Base-by-base conservation (phyloP, 1,140 invertebrate genomes). In the Diorhabda carinulata region DNA sequence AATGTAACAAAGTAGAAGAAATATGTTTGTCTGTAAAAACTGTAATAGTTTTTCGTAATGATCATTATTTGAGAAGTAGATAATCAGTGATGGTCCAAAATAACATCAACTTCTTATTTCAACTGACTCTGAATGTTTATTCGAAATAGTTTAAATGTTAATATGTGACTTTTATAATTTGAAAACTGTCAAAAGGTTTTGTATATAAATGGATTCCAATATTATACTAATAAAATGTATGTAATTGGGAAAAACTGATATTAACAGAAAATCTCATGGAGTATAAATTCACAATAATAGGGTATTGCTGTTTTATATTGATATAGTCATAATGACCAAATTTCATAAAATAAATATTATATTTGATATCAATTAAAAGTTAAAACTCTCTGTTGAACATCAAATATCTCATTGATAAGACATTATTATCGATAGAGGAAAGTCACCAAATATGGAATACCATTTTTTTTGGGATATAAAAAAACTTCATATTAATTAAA, bases 371-470 rank as follows among this genome's bases (percentile, higher is more conserved):
- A 25, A 25, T 25, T 25, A 25, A 25, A 25, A 25, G 25, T 25
- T 25, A 1, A 25, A 25, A 25, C 25, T 25, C 25, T 25, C 25
- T 25, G 25, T 25, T 25, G 25, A 25, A 25, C 25, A 25, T 25
- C 25, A 25, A 25, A 25, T 25, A 25, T 1, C 25, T 25, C 25
- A 25, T 25, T 25, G 25, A 25, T 25, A 25, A 25, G 25, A 25
- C 25, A 25, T 25, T 25, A 25, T 25, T 25, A 25, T 25, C 25
- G 25, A 25, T 25, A 47, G 42, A 64, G 47, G 5, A 61, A 43
- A 6, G 66, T 66, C 6, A 57, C 43, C 10, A 65, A 65, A 65
- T 57, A 59, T 56, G n/a, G 52, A 56, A 56, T 56, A 7, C 52
- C 6, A 56, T 56, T 56, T 56, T n/a, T 56, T 6, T 56, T 56